Conservation (phyloP, 2,113 vertebrate genomes). For the Galeopterus variegatus region DNA sequence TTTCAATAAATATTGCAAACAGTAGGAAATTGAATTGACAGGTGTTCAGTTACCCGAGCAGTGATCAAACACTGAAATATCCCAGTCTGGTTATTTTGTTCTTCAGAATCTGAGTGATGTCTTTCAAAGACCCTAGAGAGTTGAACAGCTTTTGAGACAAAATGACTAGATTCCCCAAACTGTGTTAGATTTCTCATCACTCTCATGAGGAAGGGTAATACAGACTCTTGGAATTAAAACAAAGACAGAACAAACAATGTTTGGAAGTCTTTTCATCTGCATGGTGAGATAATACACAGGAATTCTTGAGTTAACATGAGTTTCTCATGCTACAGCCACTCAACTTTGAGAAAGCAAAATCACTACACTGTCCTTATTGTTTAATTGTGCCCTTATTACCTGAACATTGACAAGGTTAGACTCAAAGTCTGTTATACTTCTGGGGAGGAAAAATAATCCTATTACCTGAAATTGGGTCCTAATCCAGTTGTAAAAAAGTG, state of each 20-base stretch:
- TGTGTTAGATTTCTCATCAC: slow-evolving; percentile 57
- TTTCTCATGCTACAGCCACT: neutral
- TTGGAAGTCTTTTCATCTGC: neutral
- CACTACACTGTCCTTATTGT: neutral
- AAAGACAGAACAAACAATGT: slow-evolving; percentile 45
- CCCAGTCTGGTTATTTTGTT: slow-evolving; percentile 18
- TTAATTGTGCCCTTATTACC: slow-evolving; percentile 21
- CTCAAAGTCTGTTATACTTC: slow-evolving; percentile 8
- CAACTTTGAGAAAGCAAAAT: neutral
- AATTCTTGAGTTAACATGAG: neutral
- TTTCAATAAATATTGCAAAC: slow-evolving; percentile 40
- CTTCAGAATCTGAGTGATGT: slow-evolving; percentile 54
- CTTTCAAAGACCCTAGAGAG: slow-evolving; percentile 42
- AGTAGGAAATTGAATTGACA: slow-evolving; percentile 42
- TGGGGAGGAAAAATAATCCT: neutral
- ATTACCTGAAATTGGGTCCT: neutral
- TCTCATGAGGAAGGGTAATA: slow-evolving; percentile 8
- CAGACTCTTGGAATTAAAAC: neutral
- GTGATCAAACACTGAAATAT: slow-evolving; percentile 1
- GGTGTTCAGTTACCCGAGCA: slow-evolving; percentile 6
- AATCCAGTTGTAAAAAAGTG: neutral
- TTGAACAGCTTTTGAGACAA: slow-evolving; percentile 52
- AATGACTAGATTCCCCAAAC: slow-evolving; percentile 46
- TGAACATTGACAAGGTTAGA: neutral
- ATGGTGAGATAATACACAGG: neutral